Percentiles rank a stretch among this genome's conserved stretches.
Evolutionary conservation across 1,140 invertebrate genomes (phyloP).

Genomic region (Drosophila miranda): DNA sequence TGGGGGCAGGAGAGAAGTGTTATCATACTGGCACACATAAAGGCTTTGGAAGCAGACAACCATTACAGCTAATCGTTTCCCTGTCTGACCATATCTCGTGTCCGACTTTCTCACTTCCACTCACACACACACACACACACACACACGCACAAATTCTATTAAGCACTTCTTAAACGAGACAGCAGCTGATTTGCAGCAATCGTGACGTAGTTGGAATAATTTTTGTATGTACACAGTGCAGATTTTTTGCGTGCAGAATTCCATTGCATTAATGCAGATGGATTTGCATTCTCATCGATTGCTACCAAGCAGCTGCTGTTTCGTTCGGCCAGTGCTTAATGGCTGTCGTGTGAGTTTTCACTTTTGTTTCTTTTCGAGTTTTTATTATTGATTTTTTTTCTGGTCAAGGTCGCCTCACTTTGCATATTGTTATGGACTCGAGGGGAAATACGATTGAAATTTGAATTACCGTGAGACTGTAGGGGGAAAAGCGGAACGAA

Average conservation of each 20-base stretch:
- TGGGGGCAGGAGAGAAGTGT: background rate
- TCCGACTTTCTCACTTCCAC: conserved; percentile 3
- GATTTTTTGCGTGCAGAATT: background rate
- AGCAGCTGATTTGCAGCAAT: too few relatives aligned
- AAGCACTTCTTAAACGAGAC: background rate
- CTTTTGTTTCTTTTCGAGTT: conserved; percentile 53
- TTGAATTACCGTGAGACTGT: conserved; percentile 13
- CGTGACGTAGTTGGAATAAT: too few relatives aligned
- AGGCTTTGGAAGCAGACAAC: background rate
- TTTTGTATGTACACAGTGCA: too few relatives aligned
- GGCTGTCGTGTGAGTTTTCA: conserved; percentile 30
- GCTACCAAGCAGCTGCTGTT: conserved; percentile 4
- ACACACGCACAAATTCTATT: background rate
- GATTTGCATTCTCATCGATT: too few relatives aligned
- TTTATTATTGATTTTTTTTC: conserved; percentile 61
- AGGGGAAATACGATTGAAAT: conserved; percentile 17
- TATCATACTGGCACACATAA: background rate
- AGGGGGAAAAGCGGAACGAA: too few relatives aligned
- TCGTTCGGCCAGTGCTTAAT: conserved; percentile 1
- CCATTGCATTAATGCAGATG: background rate
- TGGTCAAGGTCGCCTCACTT: conserved; percentile 47
- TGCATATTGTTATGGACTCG: conserved; percentile 10
- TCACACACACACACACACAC: background rate
- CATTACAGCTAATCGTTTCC: conserved; percentile 12
- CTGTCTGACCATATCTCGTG: background rate